Conservation (phyloP, 2,797 vertebrate genomes). For the Coilia nasus region DNA sequence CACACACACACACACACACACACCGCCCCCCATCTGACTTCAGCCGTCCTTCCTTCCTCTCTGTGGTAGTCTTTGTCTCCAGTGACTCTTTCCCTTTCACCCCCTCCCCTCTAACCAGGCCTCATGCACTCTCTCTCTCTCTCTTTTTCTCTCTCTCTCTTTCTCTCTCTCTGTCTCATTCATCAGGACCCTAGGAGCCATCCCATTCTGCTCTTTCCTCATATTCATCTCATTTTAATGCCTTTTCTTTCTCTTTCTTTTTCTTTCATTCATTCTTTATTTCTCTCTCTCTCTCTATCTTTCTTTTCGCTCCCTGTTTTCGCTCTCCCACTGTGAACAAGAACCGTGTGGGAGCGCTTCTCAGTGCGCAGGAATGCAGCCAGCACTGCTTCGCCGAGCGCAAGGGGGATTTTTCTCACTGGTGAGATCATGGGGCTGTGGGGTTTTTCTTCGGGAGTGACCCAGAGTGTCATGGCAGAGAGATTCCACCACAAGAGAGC, state of each 20-base stretch:
- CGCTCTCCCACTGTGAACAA: constrained; percentile 44
- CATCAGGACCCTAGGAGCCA: not conserved
- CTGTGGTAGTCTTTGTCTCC: not conserved
- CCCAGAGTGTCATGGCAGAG: constrained; percentile 19
- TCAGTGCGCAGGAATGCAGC: constrained; percentile 71
- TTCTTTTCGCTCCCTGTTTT: constrained; percentile 32
- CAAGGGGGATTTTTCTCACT: constrained; percentile 53
- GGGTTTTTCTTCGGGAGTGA: constrained; percentile 18
- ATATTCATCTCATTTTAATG: not conserved
- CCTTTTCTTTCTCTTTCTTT: not conserved
- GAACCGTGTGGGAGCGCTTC: constrained; percentile 72
- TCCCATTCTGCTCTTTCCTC: constrained; percentile 12
- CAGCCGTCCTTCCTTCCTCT: not conserved
- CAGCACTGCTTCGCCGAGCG: not conserved
- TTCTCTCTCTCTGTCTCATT: not conserved
- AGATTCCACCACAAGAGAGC: constrained; percentile 5
- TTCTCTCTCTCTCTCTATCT: constrained; percentile 27
- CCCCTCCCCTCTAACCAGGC: not conserved
- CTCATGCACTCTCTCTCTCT: not conserved
- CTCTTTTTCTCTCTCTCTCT: no score
- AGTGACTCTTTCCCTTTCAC: not conserved
- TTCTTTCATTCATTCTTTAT: not conserved
- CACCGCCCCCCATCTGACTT: constrained; percentile 43
- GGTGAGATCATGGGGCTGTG: constrained; percentile 49
- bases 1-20: no score